Evolutionary conservation across 2,797 vertebrate species (phyloP), one percentile per base, ranked within the genome.

Genomic region (Oceanodroma leucorhoa): DNA sequence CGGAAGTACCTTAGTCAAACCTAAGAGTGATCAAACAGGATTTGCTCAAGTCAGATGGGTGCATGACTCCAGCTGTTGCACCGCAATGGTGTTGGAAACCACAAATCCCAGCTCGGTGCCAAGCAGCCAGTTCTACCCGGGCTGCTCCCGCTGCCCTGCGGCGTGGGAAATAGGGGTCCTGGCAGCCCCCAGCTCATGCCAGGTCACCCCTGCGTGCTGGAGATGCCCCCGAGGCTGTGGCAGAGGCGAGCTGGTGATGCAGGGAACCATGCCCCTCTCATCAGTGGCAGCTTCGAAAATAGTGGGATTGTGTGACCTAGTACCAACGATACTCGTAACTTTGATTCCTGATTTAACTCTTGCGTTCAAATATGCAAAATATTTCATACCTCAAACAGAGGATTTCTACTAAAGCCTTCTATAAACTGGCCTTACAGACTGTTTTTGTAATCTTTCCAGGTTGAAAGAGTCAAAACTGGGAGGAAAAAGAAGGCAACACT

Each of bases 321-420:
- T 34, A n/a, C 27, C 3, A 3, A 10, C 0, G 10, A 24, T 27
- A 46, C 64, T 29, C 13, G 0, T 45, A 15, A 82, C 41, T 78
- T 62, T 46, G 78, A 80, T 57, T 83, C 46, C 60, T 34, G 81
- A 75, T 83, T 91, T 80, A 80, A 61, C 34, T 57, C 62, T 54
- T 80, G 20, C 10, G 11, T 36, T 70, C 67, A 89, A 95, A 94
- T 85, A 95, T 71, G 81, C 38, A 77, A 95, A 94, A 71, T n/a
- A 89, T 87, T 95, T 84, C 65, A 57, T 90, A 67, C 2, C 22
- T 38, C 40, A 90, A 92, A 85, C 45, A 75, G 40, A 61, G 57
- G 83, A 89, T 94, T 95, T 80, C 67, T 69, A 7, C 78, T 70
- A 90, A 94, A 93, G 61, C 67, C 87, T 87, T 81, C 46, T 36